Conservation (phyloP, 2,797 vertebrate species). For the Poliocrania exsul region DNA sequence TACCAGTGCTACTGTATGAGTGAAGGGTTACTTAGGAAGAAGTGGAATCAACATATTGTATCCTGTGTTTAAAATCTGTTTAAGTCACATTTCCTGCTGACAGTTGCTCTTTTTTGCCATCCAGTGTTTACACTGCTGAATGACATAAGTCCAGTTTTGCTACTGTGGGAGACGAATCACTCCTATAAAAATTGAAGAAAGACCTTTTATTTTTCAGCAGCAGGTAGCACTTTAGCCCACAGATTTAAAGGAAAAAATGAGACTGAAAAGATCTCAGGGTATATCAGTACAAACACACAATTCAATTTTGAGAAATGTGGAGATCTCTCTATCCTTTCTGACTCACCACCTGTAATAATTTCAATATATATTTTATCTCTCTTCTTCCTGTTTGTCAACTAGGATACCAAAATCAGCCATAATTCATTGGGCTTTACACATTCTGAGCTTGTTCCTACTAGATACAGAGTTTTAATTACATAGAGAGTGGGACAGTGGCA, state of each 20-base stretch:
- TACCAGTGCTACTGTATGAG: not conserved
- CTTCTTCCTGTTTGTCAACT: not conserved
- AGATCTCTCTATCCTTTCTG: not conserved
- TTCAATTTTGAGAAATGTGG: not conserved
- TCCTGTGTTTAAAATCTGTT: not conserved
- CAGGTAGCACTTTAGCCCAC: not conserved
- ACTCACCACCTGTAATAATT: not conserved
- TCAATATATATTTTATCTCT: not conserved
- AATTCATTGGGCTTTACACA: not conserved
- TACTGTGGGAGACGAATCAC: not conserved
- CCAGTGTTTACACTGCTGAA: not conserved
- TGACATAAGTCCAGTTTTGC: not conserved
- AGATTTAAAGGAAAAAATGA: not conserved
- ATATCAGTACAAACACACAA: not conserved
- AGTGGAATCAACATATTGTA: not conserved
- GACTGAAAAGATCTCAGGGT: not conserved
- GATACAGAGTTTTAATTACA: not conserved
- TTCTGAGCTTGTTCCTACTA: not conserved
- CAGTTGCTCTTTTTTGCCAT: slow-evolving; percentile 13
- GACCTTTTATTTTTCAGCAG: not conserved
- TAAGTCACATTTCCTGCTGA: not conserved
- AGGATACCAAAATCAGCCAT: not conserved
- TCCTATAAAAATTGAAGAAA: not conserved
- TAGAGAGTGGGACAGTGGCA: not conserved
- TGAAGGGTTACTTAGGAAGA: not conserved